Base-by-base conservation (phyloP, 2,888 invertebrate species). In the Apotomis capreana region DNA sequence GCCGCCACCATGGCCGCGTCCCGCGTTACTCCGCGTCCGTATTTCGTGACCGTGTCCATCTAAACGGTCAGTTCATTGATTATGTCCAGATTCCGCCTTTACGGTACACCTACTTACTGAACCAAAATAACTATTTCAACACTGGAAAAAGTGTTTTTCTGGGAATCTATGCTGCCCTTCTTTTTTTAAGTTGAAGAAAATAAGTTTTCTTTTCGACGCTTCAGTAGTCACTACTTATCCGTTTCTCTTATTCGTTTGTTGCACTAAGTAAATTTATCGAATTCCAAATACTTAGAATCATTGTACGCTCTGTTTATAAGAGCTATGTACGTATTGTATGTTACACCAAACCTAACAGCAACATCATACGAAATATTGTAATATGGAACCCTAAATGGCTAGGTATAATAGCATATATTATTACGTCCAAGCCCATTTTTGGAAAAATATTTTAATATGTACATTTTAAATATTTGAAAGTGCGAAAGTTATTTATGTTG, bases 11-110 rank as follows among this genome's bases (percentile, higher is more conserved):
- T 44, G 26, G 3, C 36, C 78, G 0, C 52, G 75, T 55, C 82
- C 84, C 75, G 90, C 91, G 90, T 90, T 89, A 85, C 91, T 82
- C 79, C 84, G 90, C 90, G 92, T 92, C 86, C 89, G 85, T 81
- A 82, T 81, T 82, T 85, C 92, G 92, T 93, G 92, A 93, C 92
- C 92, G 92, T 92, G 88, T 89, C 92, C 82, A 80, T 78, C 78
- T 81, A 79, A 84, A 80, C 86, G 87, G 88, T 87, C 89, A 84
- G 88, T 90, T 91, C 91, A 93, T 93, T 92, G 92, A 93, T 93
- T 92, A 92, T 89, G 83, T 83, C 82, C 87, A 87, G 85, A 84
- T 77, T 77, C 74, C 74, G 64, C 69, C 61, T 78, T 78, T 84
- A 71, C 71, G 71, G 71, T 68, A 84, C 84, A 85, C 85, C 85